Base-by-base conservation (phyloP, 2,113 vertebrate species). In the Strix uralensis region DNA sequence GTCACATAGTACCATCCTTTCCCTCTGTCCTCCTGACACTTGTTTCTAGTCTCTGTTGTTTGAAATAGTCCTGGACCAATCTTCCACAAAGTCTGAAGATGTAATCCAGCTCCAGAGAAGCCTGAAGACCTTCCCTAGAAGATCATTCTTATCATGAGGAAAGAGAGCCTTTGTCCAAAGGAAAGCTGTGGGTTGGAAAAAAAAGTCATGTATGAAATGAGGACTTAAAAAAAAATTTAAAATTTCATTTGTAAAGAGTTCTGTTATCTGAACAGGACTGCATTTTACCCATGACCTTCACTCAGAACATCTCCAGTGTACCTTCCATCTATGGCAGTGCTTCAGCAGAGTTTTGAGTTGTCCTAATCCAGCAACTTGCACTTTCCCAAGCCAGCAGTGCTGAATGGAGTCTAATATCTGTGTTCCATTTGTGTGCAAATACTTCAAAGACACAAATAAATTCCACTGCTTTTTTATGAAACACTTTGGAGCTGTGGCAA, bases 381-480 rank as follows among this genome's bases (percentile, higher is more conserved):
- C 8, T 8, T 83, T 83, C 51, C 46, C 26, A 62, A 71, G 38
- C 13, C 32, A 59, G 23, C 18, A 71, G 55, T 12, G 21, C 9
- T 52, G 59, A 81, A 81, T 22, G 12, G 16, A 81, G 47, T 44
- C 42, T 44, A 26, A 25, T 88, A 70, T 88, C 75, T 72, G 47
- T 22, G 26, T 79, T 91, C 40, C 21, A 34, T 93, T 92, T 92
- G 38, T 14, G 44, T 63, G 42, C 40, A 93, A 73, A 71, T 55
- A 57, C 79, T 90, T 95, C 79, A 93, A 91, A 94, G 67, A 66
- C 36, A 51, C 79, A 88, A 95, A 88, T 77, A 95, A 93, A 95
- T 95, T 92, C 72, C 83, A 63, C 38, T 46, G 13, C 21, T 67
- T 78, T 20, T 86, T 92, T 90, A 86, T 88, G 55, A 94, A 96